These are phyloP conservation scores for Anguilla anguilla DNA, from an alignment of 2,797 vertebrate genomes.

Conservation along the genomic window DNA sequence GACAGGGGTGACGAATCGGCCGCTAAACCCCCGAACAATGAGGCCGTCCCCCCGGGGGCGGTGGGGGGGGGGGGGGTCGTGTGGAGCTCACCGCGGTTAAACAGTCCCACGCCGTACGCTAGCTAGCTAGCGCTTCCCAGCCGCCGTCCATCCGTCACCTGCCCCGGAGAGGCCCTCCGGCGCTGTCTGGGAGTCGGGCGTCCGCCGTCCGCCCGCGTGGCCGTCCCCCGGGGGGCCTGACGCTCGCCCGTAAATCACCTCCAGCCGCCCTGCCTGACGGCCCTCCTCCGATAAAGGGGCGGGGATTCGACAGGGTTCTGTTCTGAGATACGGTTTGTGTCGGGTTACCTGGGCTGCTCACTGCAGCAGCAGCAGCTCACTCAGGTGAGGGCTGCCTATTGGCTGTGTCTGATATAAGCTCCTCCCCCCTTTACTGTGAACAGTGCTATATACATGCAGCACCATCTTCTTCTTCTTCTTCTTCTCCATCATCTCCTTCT, in stretches of 20 bases:
- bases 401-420: not conserved
- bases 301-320: not conserved
- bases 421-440: no score
- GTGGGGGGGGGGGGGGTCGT: no score
- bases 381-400: not conserved
- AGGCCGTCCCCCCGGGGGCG: not conserved
- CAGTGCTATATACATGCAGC: no score
- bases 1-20: conserved; percentile 49
- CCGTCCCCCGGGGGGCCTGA: not conserved
- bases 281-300: not conserved
- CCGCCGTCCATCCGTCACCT: conserved; percentile 21
- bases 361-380: not conserved
- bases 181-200: not conserved
- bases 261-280: not conserved
- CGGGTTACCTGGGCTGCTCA: not conserved
- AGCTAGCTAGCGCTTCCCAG: not conserved
- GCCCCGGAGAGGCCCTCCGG: not conserved
- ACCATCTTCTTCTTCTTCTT: not conserved
- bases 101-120: no score
- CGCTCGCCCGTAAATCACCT: not conserved
- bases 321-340: not conserved
- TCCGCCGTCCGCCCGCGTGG: not conserved
- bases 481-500: no score
- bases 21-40: conserved; percentile 36
- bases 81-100: no score